Base-by-base conservation (phyloP, 2,113 vertebrate species). In the Semnornis frantzii region DNA sequence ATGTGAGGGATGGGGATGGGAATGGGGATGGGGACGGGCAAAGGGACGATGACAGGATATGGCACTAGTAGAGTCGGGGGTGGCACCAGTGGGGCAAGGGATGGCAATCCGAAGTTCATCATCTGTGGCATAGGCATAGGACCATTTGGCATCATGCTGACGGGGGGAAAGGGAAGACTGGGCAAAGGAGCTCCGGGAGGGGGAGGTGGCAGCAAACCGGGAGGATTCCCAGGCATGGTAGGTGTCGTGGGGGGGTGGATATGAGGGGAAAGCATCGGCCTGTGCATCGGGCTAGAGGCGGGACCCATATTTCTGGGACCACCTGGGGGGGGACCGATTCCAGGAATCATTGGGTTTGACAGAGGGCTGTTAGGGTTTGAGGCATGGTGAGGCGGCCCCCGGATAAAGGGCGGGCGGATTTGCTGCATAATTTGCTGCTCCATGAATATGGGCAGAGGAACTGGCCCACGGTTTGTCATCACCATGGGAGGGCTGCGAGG, bases 341-440 rank as follows among this genome's bases (percentile, higher is more conserved):
- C 99, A 48, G 99, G 98, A 90, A 99, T 98, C 89, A 99, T 98
- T 90, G 99, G 98, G 91, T 99, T 99, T 92, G 99, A 97, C 92
- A 99, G 96, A 34, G 99, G 99, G 87, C 99, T 99, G 91, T 99
- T 99, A 69, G 98, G 98, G 94, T 98, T 99, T 83, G 98, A 98
- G 82, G 97, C 98, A 50, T 98, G 98, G 89, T 99, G 99, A 73
- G 96, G 98, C 2, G 96, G 98, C 76, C 98, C 98, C 15, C 98
- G 98, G 65, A 99, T 98, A 97, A 98, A 99, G 1, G 99, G 98
- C 16, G 98, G 98, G 58, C 99, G 98, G 52, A 99, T 99, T 87
- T 99, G 99, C 95, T 99, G 99, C 98, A 99, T 99, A 97, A 99
- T 99, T 97, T 99, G 99, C 95, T 99, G 99, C 89, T 99, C 99